A percentile compares a stretch with the other conserved stretches of the same genome.
Conservation (phyloP, 1,140 invertebrate species). For the Gonatopus flavifemur region DNA sequence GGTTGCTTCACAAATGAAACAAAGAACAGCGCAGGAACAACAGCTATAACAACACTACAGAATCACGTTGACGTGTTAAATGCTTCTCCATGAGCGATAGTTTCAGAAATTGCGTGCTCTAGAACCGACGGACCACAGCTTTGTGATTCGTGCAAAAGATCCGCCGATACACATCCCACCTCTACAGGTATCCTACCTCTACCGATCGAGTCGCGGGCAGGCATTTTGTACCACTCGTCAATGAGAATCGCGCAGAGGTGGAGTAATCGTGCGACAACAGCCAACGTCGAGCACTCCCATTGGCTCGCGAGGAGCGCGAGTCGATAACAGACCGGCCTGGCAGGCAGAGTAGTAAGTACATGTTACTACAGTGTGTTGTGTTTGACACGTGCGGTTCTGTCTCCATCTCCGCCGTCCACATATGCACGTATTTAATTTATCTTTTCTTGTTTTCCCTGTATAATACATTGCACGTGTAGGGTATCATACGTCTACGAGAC, state of each 20-base stretch:
- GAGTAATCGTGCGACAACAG: neutral
- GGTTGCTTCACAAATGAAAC: too few relatives aligned
- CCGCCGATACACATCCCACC: neutral
- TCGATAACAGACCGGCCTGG: constrained; percentile 20
- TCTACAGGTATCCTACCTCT: neutral
- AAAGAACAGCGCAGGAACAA: too few relatives aligned
- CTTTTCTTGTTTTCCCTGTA: too few relatives aligned
- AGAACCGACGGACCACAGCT: neutral
- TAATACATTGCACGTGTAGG: too few relatives aligned
- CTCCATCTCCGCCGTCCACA: too few relatives aligned
- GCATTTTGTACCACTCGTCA: neutral
- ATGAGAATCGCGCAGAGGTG: constrained; percentile 9
- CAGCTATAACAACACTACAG: too few relatives aligned
- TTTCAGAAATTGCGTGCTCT: constrained; percentile 35
- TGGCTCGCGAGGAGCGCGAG: constrained; percentile 9
- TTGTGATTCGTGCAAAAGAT: neutral
- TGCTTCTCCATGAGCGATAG: constrained; percentile 32
- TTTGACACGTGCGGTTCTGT: too few relatives aligned
- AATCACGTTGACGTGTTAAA: constrained; percentile 9
- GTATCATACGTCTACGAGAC: too few relatives aligned
- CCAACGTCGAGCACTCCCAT: constrained; percentile 4
- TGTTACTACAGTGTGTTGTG: too few relatives aligned
- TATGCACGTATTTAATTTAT: too few relatives aligned
- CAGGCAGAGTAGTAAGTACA: too few relatives aligned
- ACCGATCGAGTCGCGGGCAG: neutral